Base-by-base conservation (phyloP, 2,888 invertebrate genomes). In the Agrochola lychnidis region DNA sequence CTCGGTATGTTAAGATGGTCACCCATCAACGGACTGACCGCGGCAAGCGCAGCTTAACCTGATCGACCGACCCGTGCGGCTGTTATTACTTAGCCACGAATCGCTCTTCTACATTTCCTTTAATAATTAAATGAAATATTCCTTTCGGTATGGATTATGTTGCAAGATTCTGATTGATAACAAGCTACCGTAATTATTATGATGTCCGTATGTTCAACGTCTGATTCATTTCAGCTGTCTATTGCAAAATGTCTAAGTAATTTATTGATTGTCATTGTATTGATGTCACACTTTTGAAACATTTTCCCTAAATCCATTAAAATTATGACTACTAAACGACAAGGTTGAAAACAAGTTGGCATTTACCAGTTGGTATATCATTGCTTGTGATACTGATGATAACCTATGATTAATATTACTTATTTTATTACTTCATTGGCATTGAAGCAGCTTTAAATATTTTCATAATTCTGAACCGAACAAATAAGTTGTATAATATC, bases 261-360 rank as follows among this genome's bases (percentile, higher is more conserved):
- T n/a, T n/a, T n/a, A n/a, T n/a, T n/a, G n/a, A n/a, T n/a, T n/a
- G n/a, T 40, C 36, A 48, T 59, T 25, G 5, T 3, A 25, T 42
- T 67, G 22, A 30, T 53, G 53, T 53, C 14, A 64, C 10, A 45
- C 9, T n/a, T 9, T 9, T 4, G 40, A 42, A 42, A 16, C 12
- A 9, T 48, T 69, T n/a, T 69, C 45, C 19, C 12, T 57, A 36
- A 56, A 45, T 73, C 14, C 9, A 73, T n/a, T n/a, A 45, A 40
- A 48, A 73, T 36, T n/a, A 16, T 45, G 16, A 69, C 19, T 36
- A 36, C 19, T 36, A 56, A 68, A 66, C 10, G 14, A 40, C 22
- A 66, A 53, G 16, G 22, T 53, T 53, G 71, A 42, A 36, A 42
- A 67, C 30, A 66, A 72, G 16, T 22, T 67, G 42, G 25, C 22